Percentiles rank a stretch among this genome's conserved stretches.
These are phyloP conservation scores for Cremastinae sp. DNA, from an alignment of 2,888 invertebrate species.

Conservation along the genomic window DNA sequence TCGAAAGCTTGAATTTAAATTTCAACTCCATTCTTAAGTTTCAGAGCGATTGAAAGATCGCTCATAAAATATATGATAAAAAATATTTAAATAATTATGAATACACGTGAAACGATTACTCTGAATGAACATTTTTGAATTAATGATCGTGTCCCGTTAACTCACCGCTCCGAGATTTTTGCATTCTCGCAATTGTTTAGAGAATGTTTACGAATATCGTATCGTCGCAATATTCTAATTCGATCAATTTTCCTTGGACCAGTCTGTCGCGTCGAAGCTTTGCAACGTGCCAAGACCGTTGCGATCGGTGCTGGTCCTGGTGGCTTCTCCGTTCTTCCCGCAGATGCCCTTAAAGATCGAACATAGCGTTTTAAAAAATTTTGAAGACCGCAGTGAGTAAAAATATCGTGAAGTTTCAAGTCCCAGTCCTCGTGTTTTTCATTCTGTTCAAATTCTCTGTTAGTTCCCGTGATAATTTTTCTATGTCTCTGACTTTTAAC, in stretches of 20 bases:
- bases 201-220: no score
- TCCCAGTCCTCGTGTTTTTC: constrained; percentile 47
- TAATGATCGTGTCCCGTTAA: no score
- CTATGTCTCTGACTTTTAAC: constrained; percentile 33
- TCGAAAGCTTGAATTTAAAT: no score
- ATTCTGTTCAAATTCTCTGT: constrained; percentile 12
- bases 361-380: constrained; percentile 66
- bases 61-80: no score
- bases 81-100: no score
- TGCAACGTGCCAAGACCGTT: constrained; percentile 74
- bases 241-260: constrained; percentile 67
- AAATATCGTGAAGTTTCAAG: constrained; percentile 48
- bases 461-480: constrained; percentile 33
- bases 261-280: constrained; percentile 77
- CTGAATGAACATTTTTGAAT: no score
- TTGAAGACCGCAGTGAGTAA: constrained; percentile 76
- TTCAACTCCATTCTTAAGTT: no score
- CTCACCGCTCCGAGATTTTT: no score
- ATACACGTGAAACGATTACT: no score
- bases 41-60: no score
- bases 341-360: constrained; percentile 72
- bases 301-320: constrained; percentile 74
- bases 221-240: constrained; percentile 57
- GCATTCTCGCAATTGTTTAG: no score
- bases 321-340: constrained; percentile 73